A percentile compares a stretch with the other conserved stretches of the same genome.
phyloP scores from a whole-genome alignment of 2,797 vertebrate species.

The Cossypha polioptera region DNA sequence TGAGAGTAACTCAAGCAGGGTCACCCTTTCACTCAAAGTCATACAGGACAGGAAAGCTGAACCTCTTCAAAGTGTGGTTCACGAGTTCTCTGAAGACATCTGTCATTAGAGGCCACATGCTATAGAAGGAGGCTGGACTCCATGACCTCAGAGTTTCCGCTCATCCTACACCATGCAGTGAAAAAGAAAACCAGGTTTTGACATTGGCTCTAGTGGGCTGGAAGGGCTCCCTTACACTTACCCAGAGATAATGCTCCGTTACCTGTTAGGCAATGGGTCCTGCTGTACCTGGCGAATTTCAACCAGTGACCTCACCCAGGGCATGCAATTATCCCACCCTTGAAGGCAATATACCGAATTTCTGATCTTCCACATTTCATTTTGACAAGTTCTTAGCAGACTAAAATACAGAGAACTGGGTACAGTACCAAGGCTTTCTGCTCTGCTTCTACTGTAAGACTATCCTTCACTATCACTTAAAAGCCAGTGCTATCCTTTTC shows the following conservation, averaged over 20 bases:
- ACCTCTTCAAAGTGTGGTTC: not conserved
- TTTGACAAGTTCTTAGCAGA: not conserved
- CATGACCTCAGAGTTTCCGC: not conserved
- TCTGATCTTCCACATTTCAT: not conserved
- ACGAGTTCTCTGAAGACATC: not conserved
- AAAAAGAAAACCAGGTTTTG: not conserved
- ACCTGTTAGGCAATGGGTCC: not conserved
- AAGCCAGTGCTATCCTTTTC: not conserved
- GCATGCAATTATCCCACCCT: not conserved
- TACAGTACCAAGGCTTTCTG: not conserved
- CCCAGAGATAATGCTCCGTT: not conserved
- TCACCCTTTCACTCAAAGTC: not conserved
- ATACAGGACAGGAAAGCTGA: accelerated
- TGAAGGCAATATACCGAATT: accelerated
- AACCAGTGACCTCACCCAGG: not conserved
- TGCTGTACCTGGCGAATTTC: not conserved
- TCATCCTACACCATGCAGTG: not conserved
- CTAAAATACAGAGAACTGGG: not conserved
- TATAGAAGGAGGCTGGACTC: not conserved
- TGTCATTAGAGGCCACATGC: not conserved
- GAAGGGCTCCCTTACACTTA: not conserved
- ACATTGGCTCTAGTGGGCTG: not conserved
- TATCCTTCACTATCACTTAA: not conserved
- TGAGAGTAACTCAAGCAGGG: not conserved
- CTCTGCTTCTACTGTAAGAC: not conserved